These are phyloP conservation scores for Glareola pratincola DNA, from an alignment of 2,113 vertebrate species.

Conservation along the genomic window DNA sequence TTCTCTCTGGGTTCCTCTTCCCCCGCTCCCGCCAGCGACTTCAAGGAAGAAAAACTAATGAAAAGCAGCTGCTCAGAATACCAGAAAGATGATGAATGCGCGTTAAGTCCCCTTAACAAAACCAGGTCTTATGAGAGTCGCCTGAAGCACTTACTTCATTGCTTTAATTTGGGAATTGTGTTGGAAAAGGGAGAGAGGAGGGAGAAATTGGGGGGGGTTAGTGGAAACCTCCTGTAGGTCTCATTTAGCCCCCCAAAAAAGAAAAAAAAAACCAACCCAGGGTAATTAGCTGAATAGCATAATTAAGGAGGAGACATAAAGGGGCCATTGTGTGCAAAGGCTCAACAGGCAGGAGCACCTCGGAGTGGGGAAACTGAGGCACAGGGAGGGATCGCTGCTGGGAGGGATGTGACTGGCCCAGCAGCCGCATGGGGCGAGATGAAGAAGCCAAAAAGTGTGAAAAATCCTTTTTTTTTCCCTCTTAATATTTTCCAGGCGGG, in stretches of 20 bases:
- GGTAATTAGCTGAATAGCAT: conserved; percentile 58
- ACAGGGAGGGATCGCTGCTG: background rate
- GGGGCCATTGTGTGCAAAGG: background rate
- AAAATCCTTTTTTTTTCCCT: background rate
- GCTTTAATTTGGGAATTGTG: background rate
- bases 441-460: background rate
- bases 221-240: conserved; percentile 43
- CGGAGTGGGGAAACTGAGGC: conserved; percentile 23
- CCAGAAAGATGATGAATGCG: conserved; percentile 16
- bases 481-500: background rate
- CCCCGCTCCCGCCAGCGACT: background rate
- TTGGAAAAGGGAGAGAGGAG: conserved; percentile 38
- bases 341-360: background rate
- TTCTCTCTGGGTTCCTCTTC: background rate
- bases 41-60: conserved; percentile 46
- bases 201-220: background rate
- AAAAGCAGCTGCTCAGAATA: conserved; percentile 37
- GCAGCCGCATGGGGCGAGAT: background rate
- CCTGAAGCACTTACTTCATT: conserved; percentile 2
- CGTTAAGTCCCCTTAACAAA: background rate
- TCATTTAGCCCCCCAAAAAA: background rate
- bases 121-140: conserved; percentile 22
- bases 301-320: conserved; percentile 50
- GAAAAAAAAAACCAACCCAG: background rate
- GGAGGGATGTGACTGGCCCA: background rate